phyloP scores from a whole-genome alignment of 2,888 invertebrate species.

The Anorthoa munda region DNA sequence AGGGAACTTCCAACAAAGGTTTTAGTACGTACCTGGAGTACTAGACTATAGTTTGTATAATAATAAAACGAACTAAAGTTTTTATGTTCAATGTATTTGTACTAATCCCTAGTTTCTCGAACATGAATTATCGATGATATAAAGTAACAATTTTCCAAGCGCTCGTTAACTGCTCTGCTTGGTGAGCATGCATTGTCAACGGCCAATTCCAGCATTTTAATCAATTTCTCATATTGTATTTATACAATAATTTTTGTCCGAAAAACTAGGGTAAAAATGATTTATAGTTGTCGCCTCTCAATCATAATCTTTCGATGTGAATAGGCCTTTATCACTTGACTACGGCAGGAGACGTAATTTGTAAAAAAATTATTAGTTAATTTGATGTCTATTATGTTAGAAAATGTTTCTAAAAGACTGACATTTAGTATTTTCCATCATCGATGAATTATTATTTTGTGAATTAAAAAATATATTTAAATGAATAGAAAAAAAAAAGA shows the following conservation, averaged over 20 bases:
- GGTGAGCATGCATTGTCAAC: background rate
- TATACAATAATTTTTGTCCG: background rate
- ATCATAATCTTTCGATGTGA: background rate
- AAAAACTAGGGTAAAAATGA: background rate
- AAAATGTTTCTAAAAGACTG: conserved; percentile 53
- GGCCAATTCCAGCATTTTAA: background rate
- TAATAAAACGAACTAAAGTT: too few species aligned
- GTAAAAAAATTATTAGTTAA: background rate
- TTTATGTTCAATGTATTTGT: conserved; percentile 11
- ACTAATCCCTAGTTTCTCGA: background rate
- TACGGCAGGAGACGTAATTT: background rate
- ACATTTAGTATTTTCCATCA: conserved; percentile 34
- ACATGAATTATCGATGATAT: background rate
- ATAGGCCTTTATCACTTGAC: background rate
- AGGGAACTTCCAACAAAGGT: conserved; percentile 93
- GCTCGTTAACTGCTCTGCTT: background rate
- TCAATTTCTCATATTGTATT: background rate
- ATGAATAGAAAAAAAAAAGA: background rate
- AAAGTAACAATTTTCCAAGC: background rate
- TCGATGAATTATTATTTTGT: background rate
- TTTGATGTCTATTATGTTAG: conserved; percentile 16
- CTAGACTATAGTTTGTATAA: background rate
- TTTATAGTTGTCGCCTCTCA: background rate
- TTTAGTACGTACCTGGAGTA: conserved; percentile 77
- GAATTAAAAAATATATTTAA: background rate